Percentiles rank a stretch among this genome's conserved stretches.
Conservation (phyloP, 2,888 invertebrate species). For the Amphiduros pacificus region DNA sequence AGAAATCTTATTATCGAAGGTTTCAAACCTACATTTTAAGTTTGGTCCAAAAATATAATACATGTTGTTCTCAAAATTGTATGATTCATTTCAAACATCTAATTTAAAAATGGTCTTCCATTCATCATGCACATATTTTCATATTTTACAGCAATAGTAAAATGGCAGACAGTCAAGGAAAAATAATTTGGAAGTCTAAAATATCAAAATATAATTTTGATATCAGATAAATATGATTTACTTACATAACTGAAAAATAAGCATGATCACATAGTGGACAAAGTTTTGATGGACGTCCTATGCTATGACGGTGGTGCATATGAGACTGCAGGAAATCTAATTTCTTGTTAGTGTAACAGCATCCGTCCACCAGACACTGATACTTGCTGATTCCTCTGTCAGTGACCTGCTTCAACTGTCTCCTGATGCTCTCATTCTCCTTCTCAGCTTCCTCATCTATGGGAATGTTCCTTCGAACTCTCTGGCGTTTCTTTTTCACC, state of each 20-base stretch:
- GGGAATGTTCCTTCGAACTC: neutral
- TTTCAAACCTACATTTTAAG: no score
- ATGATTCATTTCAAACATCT: no score
- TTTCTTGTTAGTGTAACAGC: constrained; percentile 14
- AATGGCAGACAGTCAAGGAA: no score
- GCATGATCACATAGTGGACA: constrained; percentile 12
- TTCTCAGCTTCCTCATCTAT: neutral
- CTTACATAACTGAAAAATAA: constrained; percentile 19
- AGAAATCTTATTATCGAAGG: no score
- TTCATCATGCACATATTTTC: no score
- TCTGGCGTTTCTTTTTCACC: no score
- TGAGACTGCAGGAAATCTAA: constrained; percentile 22
- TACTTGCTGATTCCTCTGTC: neutral
- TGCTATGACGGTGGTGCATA: constrained; percentile 15
- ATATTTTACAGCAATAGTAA: no score
- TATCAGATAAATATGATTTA: neutral
- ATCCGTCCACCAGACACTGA: constrained; percentile 5
- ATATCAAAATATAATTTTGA: no score
- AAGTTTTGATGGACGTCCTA: constrained; percentile 8
- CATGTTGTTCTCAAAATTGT: no score
- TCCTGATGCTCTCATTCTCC: neutral
- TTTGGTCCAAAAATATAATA: no score
- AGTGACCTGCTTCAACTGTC: neutral
- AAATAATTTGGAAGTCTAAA: no score
- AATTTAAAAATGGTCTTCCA: no score